Conservation (phyloP, 1,140 invertebrate species). For the Hylaeus volcanicus region DNA sequence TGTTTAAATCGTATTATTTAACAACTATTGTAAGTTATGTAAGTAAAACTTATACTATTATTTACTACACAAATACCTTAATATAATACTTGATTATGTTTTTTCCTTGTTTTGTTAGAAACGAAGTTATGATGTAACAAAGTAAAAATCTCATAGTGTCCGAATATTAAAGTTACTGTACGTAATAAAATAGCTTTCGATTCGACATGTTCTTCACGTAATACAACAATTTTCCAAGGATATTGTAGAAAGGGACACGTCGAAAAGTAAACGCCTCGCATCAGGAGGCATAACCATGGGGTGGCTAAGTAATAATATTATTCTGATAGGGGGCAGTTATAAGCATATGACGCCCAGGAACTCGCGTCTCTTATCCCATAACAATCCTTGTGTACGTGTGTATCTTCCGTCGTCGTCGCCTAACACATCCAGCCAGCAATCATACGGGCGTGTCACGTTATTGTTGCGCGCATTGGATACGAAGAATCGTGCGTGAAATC, state of each 20-base stretch:
- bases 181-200: slow-evolving; percentile 43
- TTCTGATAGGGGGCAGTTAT: slow-evolving; percentile 75
- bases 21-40: too few relatives aligned
- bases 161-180: not conserved
- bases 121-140: too few relatives aligned
- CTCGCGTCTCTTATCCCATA: slow-evolving; percentile 75
- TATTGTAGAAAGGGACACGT: slow-evolving; percentile 24
- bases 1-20: too few relatives aligned
- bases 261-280: slow-evolving; percentile 44
- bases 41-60: too few relatives aligned
- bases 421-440: slow-evolving; percentile 9
- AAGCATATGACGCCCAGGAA: slow-evolving; percentile 75
- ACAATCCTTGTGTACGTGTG: slow-evolving; percentile 60
- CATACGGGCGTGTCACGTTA: slow-evolving; percentile 49
- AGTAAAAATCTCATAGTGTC: too few relatives aligned
- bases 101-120: too few relatives aligned
- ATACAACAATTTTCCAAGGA: slow-evolving; percentile 53
- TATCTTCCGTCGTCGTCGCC: slow-evolving; percentile 40
- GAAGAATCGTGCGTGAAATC: slow-evolving; percentile 76
- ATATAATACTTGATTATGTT: too few relatives aligned
- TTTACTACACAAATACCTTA: too few relatives aligned
- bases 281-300: slow-evolving; percentile 51
- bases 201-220: slow-evolving; percentile 53
- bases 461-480: slow-evolving; percentile 59
- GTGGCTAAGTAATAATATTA: slow-evolving; percentile 74